These are phyloP conservation scores for Hyalella azteca DNA, from an alignment of 2,888 invertebrate species.

Conservation along the genomic window DNA sequence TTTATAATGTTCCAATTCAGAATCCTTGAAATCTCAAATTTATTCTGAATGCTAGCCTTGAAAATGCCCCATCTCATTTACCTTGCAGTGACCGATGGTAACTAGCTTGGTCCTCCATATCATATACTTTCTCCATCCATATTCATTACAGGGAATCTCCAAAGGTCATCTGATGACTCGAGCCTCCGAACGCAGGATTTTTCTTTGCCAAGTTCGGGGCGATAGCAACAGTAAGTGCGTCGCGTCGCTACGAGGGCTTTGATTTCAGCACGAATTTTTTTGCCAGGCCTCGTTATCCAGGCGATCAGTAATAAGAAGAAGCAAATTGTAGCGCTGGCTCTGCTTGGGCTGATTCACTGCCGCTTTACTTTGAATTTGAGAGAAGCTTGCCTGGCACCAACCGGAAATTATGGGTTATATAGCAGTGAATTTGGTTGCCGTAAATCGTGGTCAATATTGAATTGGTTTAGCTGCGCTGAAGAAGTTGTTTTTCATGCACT, in stretches of 20 bases:
- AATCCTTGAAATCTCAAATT: too few species aligned
- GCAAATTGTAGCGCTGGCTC: slow-evolving; percentile 13
- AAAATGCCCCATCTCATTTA: too few species aligned
- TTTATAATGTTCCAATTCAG: too few species aligned
- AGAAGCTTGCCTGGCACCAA: not conserved
- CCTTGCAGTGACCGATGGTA: too few species aligned
- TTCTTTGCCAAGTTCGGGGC: too few species aligned
- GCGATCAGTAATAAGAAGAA: slow-evolving; percentile 22
- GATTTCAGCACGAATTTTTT: slow-evolving; percentile 12
- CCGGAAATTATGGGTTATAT: not conserved
- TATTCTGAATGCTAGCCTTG: too few species aligned
- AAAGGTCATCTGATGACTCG: too few species aligned
- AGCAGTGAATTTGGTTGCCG: not conserved
- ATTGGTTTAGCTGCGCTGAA: not conserved
- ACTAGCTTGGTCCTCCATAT: too few species aligned
- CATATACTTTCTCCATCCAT: too few species aligned
- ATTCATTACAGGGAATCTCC: too few species aligned
- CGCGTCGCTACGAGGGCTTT: not conserved
- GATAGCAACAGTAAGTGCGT: too few species aligned
- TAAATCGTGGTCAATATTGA: not conserved
- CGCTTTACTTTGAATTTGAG: not conserved
- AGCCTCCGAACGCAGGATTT: too few species aligned
- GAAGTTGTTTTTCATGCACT: not conserved
- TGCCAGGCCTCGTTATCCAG: not conserved
- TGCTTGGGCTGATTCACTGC: not conserved